A percentile compares a stretch with the other conserved stretches of the same genome.
Conservation (phyloP, 2,797 vertebrate species). For the Sciurus vulgaris region DNA sequence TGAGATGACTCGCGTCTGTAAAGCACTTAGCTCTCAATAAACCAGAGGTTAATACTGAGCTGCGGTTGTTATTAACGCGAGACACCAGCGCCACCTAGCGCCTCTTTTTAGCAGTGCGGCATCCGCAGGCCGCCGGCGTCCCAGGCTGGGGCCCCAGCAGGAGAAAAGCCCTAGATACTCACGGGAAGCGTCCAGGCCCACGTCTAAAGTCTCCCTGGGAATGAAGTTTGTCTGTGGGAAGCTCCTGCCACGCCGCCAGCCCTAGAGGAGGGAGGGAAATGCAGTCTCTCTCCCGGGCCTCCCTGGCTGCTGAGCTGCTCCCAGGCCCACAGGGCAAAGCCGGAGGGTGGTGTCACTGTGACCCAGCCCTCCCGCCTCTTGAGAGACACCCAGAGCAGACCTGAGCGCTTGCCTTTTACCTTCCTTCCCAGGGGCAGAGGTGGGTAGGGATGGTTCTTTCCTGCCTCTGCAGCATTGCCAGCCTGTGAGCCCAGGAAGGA, state of each 20-base stretch:
- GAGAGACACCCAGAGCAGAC: not conserved
- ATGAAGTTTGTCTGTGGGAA: slow-evolving; percentile 26
- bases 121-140: fast-evolving
- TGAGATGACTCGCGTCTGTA: fast-evolving
- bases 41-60: fast-evolving
- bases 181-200: not conserved
- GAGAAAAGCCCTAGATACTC: not conserved
- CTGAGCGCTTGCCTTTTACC: not conserved
- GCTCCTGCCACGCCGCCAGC: slow-evolving; percentile 19
- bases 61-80: fast-evolving
- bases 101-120: fast-evolving
- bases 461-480: not conserved
- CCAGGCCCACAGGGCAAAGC: no score
- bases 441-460: not conserved
- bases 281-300: not conserved
- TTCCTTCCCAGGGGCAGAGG: not conserved
- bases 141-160: not conserved
- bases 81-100: not conserved
- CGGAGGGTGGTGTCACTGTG: not conserved
- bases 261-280: not conserved
- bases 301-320: not conserved
- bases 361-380: not conserved
- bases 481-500: not conserved
- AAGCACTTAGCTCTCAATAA: not conserved
- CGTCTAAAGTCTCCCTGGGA: not conserved